Evolutionary conservation across 2,888 invertebrate genomes (phyloP).

Genomic region (Stegophylla sp.): DNA sequence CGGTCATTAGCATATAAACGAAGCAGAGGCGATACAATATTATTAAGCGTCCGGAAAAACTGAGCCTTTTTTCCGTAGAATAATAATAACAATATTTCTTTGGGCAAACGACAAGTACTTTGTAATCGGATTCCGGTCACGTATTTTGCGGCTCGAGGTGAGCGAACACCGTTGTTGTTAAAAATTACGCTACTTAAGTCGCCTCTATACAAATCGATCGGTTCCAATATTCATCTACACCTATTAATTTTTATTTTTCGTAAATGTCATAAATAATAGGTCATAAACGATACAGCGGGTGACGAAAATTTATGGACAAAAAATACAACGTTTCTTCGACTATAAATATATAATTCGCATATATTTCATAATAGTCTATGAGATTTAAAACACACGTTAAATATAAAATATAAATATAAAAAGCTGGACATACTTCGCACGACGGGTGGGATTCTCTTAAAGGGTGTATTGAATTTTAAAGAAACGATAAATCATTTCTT

Average conservation of each 20-base stretch:
- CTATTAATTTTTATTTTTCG: no score
- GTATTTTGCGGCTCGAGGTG: constrained; percentile 41
- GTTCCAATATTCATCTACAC: background rate
- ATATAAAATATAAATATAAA: background rate
- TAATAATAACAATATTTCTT: constrained; percentile 53
- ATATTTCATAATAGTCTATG: background rate
- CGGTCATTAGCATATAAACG: constrained; percentile 57
- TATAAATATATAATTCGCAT: background rate
- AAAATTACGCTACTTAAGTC: constrained; percentile 46
- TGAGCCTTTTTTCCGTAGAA: constrained; percentile 50
- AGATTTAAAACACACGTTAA: background rate
- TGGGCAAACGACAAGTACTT: constrained; percentile 35
- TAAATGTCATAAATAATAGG: no score
- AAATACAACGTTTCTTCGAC: no score
- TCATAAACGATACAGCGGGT: no score
- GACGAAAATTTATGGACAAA: no score
- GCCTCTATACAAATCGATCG: constrained; percentile 27
- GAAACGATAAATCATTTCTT: no score
- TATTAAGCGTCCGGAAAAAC: constrained; percentile 54
- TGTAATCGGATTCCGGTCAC: constrained; percentile 57
- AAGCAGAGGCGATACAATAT: constrained; percentile 34
- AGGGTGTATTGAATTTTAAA: no score
- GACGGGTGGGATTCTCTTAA: no score
- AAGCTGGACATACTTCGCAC: no score
- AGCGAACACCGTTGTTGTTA: constrained; percentile 42